Conservation (phyloP, 2,888 invertebrate genomes). For the Lasioglossum lativentre region DNA sequence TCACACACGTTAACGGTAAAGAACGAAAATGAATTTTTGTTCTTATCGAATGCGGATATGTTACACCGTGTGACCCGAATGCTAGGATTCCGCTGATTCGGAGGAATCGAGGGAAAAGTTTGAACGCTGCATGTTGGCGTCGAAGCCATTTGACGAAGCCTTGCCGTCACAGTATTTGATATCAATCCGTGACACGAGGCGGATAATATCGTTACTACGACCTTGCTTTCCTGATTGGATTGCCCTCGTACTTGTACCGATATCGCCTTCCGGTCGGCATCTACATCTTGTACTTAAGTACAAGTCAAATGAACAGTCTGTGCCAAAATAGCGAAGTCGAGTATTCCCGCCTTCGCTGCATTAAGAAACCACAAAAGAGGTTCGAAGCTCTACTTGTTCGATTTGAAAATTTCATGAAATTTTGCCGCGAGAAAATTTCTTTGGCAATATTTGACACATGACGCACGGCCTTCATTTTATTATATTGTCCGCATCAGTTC, state of each 20-base stretch:
- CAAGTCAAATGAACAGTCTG: neutral
- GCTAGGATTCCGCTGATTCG: conserved; percentile 21
- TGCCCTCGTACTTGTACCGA: conserved; percentile 65
- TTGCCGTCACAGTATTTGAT: conserved; percentile 67
- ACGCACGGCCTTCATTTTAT: neutral
- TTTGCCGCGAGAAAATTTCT: neutral
- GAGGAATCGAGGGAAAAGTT: conserved; percentile 9
- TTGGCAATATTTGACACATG: neutral
- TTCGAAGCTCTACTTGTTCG: too few relatives aligned
- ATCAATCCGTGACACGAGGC: conserved; percentile 77
- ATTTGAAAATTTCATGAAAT: neutral
- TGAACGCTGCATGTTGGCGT: conserved; percentile 14
- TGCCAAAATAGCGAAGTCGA: conserved; percentile 5
- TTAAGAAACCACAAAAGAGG: too few relatives aligned
- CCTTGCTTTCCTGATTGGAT: conserved; percentile 81
- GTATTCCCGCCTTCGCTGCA: neutral
- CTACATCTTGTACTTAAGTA: neutral
- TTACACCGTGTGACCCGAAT: neutral
- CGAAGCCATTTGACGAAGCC: conserved; percentile 64
- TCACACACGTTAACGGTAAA: fast-evolving
- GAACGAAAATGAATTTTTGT: neutral
- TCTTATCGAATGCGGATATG: neutral
- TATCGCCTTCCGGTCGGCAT: conserved; percentile 26
- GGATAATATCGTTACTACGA: conserved; percentile 79
- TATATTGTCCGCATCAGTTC: neutral